phyloP scores from a whole-genome alignment of 2,113 vertebrate species.

The Mesoclemmys tuberculata region DNA sequence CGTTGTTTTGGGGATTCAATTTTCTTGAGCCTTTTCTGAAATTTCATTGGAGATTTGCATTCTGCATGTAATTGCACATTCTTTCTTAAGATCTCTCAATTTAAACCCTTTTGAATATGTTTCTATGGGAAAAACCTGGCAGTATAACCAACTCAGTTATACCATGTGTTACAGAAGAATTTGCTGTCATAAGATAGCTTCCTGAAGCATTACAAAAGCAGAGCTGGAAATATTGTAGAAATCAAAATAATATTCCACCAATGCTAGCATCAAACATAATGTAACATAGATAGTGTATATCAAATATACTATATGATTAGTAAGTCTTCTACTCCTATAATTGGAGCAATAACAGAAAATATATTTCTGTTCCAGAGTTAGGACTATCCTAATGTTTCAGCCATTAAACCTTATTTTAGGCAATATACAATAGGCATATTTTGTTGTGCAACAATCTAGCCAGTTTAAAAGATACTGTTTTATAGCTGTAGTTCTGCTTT shows the following conservation, averaged over 20 bases:
- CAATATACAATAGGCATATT: background rate
- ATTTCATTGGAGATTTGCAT: constrained; percentile 27
- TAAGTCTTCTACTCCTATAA: background rate
- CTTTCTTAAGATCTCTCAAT: background rate
- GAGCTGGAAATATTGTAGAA: constrained; percentile 1
- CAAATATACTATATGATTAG: background rate
- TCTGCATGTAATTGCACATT: constrained; percentile 16
- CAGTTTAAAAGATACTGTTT: background rate
- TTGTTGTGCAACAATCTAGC: background rate
- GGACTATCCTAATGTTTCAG: background rate
- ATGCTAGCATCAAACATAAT: background rate
- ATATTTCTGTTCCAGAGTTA: background rate
- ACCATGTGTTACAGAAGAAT: constrained; percentile 23
- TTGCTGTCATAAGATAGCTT: constrained; percentile 11
- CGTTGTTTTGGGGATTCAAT: constrained; percentile 17
- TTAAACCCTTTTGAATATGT: constrained; percentile 1
- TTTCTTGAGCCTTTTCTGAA: constrained; percentile 27
- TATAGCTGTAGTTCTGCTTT: background rate
- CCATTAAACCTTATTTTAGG: background rate
- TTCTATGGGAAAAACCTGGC: constrained; percentile 36
- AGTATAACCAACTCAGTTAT: constrained; percentile 43
- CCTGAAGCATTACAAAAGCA: constrained; percentile 10
- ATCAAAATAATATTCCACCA: background rate
- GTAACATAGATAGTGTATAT: background rate
- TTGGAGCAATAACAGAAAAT: background rate